A percentile compares a stretch with the other conserved stretches of the same genome.
Conservation (phyloP, 2,797 vertebrate species). For the Anguilla pacifica region DNA sequence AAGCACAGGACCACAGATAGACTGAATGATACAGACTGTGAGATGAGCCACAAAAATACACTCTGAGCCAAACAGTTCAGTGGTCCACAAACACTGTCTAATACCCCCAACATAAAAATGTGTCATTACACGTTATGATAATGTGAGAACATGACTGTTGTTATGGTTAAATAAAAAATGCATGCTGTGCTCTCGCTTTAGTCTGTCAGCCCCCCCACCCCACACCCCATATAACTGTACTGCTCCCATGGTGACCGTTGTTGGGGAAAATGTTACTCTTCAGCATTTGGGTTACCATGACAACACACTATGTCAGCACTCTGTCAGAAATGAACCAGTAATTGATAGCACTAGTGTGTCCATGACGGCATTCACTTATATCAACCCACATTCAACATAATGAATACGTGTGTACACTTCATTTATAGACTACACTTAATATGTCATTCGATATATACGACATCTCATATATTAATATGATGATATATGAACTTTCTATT, state of each 20-base stretch:
- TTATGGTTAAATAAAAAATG: background rate
- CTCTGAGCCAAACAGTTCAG: background rate
- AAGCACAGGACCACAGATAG: too few relatives aligned
- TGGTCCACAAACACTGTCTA: background rate
- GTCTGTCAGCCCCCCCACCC: background rate
- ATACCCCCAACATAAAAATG: background rate
- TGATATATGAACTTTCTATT: background rate
- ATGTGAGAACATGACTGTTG: background rate
- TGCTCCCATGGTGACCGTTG: slow-evolving; percentile 69
- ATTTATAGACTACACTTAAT: background rate
- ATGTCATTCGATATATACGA: too few relatives aligned
- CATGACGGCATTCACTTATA: background rate
- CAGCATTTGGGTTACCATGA: slow-evolving; percentile 69
- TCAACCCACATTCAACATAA: background rate
- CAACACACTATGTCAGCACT: slow-evolving; percentile 72
- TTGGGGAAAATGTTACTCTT: slow-evolving; percentile 65
- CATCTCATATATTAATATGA: too few relatives aligned
- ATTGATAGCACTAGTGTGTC: slow-evolving; percentile 34
- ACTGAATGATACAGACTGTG: too few relatives aligned
- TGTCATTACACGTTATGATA: background rate
- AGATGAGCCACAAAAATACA: background rate
- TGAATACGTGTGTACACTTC: background rate
- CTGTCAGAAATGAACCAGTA: slow-evolving; percentile 51
- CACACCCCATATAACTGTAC: slow-evolving; percentile 45
- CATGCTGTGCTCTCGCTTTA: background rate